A percentile compares a stretch with the other conserved stretches of the same genome.
Conservation (phyloP, 1,140 invertebrate species). For the Lucilia cuprina region DNA sequence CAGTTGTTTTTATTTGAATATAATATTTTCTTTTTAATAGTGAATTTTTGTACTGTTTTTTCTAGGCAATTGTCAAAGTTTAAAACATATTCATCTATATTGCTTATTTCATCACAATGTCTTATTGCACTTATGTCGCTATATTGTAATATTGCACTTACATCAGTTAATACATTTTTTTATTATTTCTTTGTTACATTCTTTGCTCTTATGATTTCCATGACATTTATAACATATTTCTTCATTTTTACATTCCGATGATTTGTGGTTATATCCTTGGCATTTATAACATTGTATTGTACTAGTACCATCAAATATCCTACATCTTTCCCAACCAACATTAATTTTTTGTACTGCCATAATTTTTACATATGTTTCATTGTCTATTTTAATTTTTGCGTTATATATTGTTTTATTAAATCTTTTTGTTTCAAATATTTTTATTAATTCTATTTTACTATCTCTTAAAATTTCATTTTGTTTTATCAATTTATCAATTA, state of each 20-base stretch:
- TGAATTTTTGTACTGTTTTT: too few species aligned
- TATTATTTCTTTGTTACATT: background rate
- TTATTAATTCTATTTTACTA: background rate
- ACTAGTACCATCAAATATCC: background rate
- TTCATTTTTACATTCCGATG: background rate
- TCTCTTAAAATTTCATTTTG: background rate
- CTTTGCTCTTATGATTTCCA: background rate
- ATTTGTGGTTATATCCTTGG: background rate
- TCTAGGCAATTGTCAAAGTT: too few species aligned
- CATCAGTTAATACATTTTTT: background rate
- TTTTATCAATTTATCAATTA: background rate
- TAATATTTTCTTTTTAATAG: too few species aligned
- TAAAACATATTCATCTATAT: too few species aligned
- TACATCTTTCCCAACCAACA: background rate
- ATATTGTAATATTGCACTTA: conserved; percentile 24
- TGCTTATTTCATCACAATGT: too few species aligned
- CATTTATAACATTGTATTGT: background rate
- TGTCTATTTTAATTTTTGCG: background rate
- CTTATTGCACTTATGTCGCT: too few species aligned
- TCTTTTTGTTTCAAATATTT: conserved; percentile 17
- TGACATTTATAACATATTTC: background rate
- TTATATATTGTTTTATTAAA: background rate
- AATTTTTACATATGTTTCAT: background rate
- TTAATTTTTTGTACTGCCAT: background rate
- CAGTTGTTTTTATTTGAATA: too few species aligned